A percentile compares a stretch with the other conserved stretches of the same genome.
These are phyloP conservation scores for Ariopsis seemanni DNA, from an alignment of 2,113 vertebrate genomes.

Conservation along the genomic window DNA sequence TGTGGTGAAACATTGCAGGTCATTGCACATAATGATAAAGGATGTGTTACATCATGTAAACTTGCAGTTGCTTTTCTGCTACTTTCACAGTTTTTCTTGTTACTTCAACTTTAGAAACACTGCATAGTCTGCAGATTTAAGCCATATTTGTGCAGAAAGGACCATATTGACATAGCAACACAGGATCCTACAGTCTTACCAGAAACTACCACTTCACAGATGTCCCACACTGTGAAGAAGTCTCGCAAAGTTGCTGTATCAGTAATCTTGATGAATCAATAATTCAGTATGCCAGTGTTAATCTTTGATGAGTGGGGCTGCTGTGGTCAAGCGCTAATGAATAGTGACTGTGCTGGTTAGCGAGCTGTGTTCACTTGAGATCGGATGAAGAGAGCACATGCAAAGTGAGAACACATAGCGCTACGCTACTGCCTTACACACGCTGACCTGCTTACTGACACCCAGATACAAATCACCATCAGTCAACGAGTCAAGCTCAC, in stretches of 20 bases:
- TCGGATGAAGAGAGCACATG: constrained; percentile 16
- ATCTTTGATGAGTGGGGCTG: constrained; percentile 75
- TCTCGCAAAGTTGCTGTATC: constrained; percentile 60
- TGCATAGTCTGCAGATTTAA: constrained; percentile 8
- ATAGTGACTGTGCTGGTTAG: constrained; percentile 65
- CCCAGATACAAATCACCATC: constrained; percentile 7
- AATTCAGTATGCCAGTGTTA: constrained; percentile 76
- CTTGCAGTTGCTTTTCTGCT: constrained; percentile 6
- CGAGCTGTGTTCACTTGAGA: constrained; percentile 30
- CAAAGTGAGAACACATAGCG: constrained; percentile 23
- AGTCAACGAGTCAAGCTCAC: background rate
- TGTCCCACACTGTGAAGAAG: constrained; percentile 72
- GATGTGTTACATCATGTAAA: constrained; percentile 14
- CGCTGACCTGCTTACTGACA: background rate
- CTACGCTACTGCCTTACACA: background rate
- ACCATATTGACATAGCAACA: background rate
- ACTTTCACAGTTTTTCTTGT: constrained; percentile 26
- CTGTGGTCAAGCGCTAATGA: constrained; percentile 80
- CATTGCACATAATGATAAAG: constrained; percentile 11
- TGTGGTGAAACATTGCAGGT: constrained; percentile 42
- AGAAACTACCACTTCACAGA: constrained; percentile 48
- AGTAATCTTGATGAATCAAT: constrained; percentile 77
- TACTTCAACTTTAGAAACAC: constrained; percentile 11
- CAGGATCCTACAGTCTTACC: background rate
- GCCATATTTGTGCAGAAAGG: background rate